Evolutionary conservation across 1,140 invertebrate species (phyloP).

Genomic region (Drosophila insularis): DNA sequence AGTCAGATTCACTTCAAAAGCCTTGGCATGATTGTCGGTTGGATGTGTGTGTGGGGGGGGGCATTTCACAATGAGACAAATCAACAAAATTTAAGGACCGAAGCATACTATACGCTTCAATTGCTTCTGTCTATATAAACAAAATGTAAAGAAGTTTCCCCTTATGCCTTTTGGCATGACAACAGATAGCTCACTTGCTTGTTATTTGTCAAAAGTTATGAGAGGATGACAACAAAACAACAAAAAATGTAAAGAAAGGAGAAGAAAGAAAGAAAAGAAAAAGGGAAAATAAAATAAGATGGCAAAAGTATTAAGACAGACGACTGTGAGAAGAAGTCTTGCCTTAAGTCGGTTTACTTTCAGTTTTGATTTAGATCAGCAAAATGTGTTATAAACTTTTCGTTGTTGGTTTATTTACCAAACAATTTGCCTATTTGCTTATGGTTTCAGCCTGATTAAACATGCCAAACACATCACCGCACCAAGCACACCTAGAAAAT

Average conservation of each 20-base stretch:
- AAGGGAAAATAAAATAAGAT: background rate
- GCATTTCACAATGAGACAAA: slow-evolving; percentile 55
- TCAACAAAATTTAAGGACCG: slow-evolving; percentile 51
- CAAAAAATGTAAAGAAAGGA: background rate
- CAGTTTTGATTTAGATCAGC: slow-evolving; percentile 2
- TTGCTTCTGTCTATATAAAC: slow-evolving; percentile 42
- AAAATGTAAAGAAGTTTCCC: slow-evolving; percentile 35
- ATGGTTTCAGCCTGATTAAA: slow-evolving; percentile 63
- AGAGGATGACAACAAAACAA: slow-evolving; percentile 15
- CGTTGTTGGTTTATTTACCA: slow-evolving; percentile 39
- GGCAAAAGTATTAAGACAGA: background rate
- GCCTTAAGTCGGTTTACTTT: background rate
- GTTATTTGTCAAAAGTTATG: slow-evolving; percentile 35
- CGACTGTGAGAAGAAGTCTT: background rate
- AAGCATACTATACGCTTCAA: slow-evolving; percentile 40
- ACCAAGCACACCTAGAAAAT: slow-evolving; percentile 1
- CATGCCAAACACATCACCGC: slow-evolving; percentile 54
- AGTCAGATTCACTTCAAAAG: slow-evolving; percentile 43
- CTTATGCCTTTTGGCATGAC: slow-evolving; percentile 32
- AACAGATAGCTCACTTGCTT: slow-evolving; percentile 16
- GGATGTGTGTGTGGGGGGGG: background rate
- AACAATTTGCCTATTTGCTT: slow-evolving; percentile 61
- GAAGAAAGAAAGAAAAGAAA: background rate
- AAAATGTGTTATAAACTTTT: slow-evolving; percentile 37
- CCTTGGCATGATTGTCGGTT: background rate